Evolutionary conservation across 2,113 vertebrate genomes (phyloP).

Genomic region (Orientallactaga bullata): DNA sequence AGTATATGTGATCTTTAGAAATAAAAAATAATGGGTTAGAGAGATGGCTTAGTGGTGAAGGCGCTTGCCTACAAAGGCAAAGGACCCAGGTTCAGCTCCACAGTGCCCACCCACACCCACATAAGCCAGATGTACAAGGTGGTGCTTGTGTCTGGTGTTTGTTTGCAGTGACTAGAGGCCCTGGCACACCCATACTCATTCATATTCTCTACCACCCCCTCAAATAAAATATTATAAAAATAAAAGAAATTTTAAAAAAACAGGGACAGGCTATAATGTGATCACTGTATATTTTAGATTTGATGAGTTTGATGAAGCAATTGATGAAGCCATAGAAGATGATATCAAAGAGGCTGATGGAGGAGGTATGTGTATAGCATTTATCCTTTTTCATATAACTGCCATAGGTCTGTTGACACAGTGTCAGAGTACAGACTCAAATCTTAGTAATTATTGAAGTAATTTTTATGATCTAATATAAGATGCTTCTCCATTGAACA

Average conservation of each 20-base stretch:
- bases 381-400: background rate
- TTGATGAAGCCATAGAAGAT: constrained; percentile 98
- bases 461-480: constrained; percentile 22
- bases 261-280: background rate
- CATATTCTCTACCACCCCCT: too few relatives aligned
- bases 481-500: background rate
- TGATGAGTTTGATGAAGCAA: constrained; percentile 99
- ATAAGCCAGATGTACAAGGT: too few relatives aligned
- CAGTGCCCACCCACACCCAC: too few relatives aligned
- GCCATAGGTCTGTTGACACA: background rate
- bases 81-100: too few relatives aligned
- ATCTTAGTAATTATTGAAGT: constrained; percentile 29
- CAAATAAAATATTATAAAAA: too few relatives aligned
- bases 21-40: background rate
- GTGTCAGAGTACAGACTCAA: background rate
- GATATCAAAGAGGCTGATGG: constrained; percentile 94
- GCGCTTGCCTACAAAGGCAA: too few relatives aligned
- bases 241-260: background rate
- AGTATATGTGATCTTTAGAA: constrained; percentile 39
- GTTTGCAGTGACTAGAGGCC: too few relatives aligned
- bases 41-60: too few relatives aligned
- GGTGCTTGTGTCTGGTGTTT: too few relatives aligned
- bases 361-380: constrained; percentile 88
- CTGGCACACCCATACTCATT: too few relatives aligned
- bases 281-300: constrained; percentile 89